A percentile compares a stretch with the other conserved stretches of the same genome.
Evolutionary conservation across 2,797 vertebrate genomes (phyloP).

Genomic region (Prunella strophiata): DNA sequence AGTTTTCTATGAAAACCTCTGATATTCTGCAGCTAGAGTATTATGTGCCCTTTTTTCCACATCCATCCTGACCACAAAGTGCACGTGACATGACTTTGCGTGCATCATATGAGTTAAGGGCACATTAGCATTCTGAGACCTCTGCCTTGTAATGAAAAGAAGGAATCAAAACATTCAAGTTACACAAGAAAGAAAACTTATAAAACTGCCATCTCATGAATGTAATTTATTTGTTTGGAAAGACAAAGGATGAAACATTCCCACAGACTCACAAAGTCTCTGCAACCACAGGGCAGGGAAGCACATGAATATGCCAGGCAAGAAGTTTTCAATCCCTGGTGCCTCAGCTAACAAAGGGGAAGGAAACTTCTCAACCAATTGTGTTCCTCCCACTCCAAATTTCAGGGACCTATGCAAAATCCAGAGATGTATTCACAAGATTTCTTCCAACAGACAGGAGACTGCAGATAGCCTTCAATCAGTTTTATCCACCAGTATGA

Average conservation of each 20-base stretch:
- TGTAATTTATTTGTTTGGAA: conserved; percentile 66
- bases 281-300: conserved; percentile 59
- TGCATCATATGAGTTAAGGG: neutral
- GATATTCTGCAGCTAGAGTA: neutral
- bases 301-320: conserved; percentile 57
- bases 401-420: neutral
- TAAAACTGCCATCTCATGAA: conserved; percentile 66
- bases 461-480: neutral
- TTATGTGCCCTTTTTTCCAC: neutral
- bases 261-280: conserved; percentile 53
- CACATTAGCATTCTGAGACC: conserved; percentile 20
- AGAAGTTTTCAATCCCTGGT: conserved; percentile 45
- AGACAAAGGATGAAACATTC: conserved; percentile 67
- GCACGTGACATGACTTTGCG: neutral
- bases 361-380: neutral
- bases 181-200: conserved; percentile 68
- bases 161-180: conserved; percentile 53
- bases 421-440: neutral
- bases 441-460: neutral
- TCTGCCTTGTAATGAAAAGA: conserved; percentile 39
- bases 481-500: neutral
- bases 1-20: neutral
- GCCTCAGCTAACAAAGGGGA: conserved; percentile 41
- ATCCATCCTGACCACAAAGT: neutral
- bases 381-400: neutral